Evolutionary conservation across 53 echinoderm and acorn worm species (phyloP), one percentile per base, ranked within the genome.

Genomic region (Apostichopus leukothele): DNA sequence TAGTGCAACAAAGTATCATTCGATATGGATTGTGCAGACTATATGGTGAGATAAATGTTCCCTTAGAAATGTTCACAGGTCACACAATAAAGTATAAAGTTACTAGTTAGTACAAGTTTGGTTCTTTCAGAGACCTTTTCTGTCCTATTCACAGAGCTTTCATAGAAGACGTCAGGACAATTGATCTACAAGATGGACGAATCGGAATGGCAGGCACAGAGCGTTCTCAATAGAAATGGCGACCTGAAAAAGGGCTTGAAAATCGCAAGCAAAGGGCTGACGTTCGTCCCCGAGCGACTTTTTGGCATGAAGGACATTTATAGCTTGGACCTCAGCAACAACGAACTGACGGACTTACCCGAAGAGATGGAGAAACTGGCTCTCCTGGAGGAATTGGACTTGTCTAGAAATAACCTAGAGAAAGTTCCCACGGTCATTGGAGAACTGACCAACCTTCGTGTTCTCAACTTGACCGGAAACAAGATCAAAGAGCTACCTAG

Each of bases 401-500:
- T 99, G 76, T 90, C 94, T 9, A 86, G 94, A 53, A 99, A 99
- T 80, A 60, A 88, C 11, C 92, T 99, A 74, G 89, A 93, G 51
- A 66, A 76, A 8, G 74, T 99, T 27, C 99, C 94, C 19, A 90
- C 90, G 13, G 91, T 91, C 5, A 86, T 99, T 5, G 94, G 96
- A 21, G 90, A 93, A 61, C 86, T 99, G 61, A 89, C 84, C 51
- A 91, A 92, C 85, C 92, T 99, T 51, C 89, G 94, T 21, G 90
- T 92, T 19, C 90, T 99, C 19, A 95, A 99, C 75, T 60, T 99
- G 55, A 91, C 92, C 53, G 83, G 92, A 53, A 99, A 99, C 80
- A 89, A 89, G 74, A 90, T 99, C 39, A 79, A 87, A 0, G 76
- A 92, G 0, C 91, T 99, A 61, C 96, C 99, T 0, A 84, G 91